Evolutionary conservation across 2,797 vertebrate genomes (phyloP).

Genomic region (Buphagus erythrorhynchus): DNA sequence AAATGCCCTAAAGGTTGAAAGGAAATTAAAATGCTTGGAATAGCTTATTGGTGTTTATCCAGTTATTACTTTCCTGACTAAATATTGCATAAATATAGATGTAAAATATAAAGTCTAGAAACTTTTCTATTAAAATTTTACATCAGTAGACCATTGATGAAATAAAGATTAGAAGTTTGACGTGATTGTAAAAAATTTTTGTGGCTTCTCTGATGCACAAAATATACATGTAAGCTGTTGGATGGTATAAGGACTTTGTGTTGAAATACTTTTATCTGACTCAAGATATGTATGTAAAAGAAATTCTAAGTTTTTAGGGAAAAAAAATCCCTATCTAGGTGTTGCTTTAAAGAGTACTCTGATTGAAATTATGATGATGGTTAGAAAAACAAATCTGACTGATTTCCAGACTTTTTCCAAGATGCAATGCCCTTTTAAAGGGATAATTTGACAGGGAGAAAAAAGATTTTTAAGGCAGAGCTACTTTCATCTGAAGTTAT

Average conservation of each 20-base stretch:
- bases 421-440: neutral
- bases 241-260: neutral
- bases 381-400: neutral
- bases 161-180: neutral
- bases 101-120: neutral
- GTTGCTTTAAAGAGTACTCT: neutral
- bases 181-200: neutral
- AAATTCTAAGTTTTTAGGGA: neutral
- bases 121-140: neutral
- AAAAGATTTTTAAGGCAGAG: neutral
- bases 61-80: neutral
- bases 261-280: neutral
- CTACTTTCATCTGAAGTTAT: neutral
- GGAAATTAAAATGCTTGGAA: neutral
- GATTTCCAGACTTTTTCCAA: neutral
- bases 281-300: neutral
- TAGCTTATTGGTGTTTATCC: neutral
- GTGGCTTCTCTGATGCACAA: neutral
- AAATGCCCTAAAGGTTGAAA: neutral
- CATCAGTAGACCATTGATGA: neutral
- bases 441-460: neutral
- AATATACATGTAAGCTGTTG: neutral
- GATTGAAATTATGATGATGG: neutral
- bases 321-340: neutral
- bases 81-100: neutral